Conservation (phyloP, 1,140 invertebrate genomes). For the Apocrypta bakeri region DNA sequence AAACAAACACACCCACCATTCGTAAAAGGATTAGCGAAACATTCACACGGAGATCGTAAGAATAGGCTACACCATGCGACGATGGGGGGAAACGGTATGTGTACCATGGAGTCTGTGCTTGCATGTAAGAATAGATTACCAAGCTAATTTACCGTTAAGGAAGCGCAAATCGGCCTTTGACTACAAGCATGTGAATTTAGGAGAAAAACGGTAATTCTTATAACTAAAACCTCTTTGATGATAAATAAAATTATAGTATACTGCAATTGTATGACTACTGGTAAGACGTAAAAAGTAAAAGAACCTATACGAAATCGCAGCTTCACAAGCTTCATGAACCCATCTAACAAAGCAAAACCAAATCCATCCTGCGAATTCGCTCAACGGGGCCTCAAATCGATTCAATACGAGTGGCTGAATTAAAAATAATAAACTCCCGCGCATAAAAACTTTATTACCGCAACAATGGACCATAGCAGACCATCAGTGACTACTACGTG, state of each 20-base stretch:
- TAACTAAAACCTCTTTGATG: no score
- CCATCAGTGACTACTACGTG: slow-evolving; percentile 14
- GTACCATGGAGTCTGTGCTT: not conserved
- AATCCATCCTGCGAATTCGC: no score
- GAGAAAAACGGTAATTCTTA: no score
- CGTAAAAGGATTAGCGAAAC: slow-evolving; percentile 46
- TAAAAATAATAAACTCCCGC: not conserved
- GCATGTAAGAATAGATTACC: slow-evolving; percentile 39
- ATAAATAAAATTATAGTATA: no score
- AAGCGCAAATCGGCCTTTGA: not conserved
- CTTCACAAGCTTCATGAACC: no score
- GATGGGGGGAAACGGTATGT: not conserved
- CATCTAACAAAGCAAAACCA: no score
- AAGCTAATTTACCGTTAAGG: slow-evolving; percentile 39
- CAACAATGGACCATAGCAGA: slow-evolving; percentile 17
- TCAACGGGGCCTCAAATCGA: no score
- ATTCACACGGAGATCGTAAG: slow-evolving; percentile 49
- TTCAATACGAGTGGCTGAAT: not conserved
- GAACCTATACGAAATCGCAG: no score
- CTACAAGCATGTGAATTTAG: no score
- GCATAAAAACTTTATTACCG: slow-evolving; percentile 45
- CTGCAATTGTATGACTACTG: no score
- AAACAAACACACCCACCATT: slow-evolving; percentile 64
- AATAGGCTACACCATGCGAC: not conserved
- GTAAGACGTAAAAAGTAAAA: no score